These are phyloP conservation scores for Lucifuga dentata DNA, from an alignment of 2,113 vertebrate genomes.

Conservation along the genomic window DNA sequence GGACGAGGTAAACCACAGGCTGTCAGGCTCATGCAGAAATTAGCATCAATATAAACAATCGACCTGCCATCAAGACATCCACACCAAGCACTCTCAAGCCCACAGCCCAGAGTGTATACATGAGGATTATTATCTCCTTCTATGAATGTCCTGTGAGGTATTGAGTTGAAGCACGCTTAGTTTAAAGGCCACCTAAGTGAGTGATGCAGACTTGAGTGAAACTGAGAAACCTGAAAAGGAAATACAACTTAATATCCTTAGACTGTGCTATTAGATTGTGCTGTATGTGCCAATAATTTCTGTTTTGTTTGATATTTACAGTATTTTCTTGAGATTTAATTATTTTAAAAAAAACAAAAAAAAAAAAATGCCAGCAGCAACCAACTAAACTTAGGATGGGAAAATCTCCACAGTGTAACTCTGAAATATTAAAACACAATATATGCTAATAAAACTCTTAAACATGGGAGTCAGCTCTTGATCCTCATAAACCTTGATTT, in stretches of 20 bases:
- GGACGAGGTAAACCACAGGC: slow-evolving; percentile 35
- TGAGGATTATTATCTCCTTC: slow-evolving; percentile 25
- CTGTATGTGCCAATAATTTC: too few relatives aligned
- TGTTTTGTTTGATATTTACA: too few relatives aligned
- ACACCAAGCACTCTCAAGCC: background rate
- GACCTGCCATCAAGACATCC: slow-evolving; percentile 17
- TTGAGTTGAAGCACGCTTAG: slow-evolving; percentile 10
- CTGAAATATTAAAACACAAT: too few relatives aligned
- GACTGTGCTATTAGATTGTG: background rate
- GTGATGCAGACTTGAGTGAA: background rate
- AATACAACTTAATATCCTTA: background rate
- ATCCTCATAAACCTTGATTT: too few relatives aligned
- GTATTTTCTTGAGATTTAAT: too few relatives aligned
- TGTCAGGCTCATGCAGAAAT: slow-evolving; percentile 10
- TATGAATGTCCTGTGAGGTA: slow-evolving; percentile 8
- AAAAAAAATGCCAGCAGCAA: too few relatives aligned
- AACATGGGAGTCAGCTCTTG: too few relatives aligned
- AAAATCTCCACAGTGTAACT: too few relatives aligned
- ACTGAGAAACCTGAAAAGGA: background rate
- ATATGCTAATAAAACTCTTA: too few relatives aligned
- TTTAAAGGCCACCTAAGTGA: background rate
- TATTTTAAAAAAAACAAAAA: too few relatives aligned
- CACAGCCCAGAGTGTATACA: background rate
- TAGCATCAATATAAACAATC: slow-evolving; percentile 31
- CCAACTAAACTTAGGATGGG: too few relatives aligned